Percentiles rank a stretch among this genome's conserved stretches.
Evolutionary conservation across 2,113 vertebrate genomes (phyloP).

Genomic region (Petaurus breviceps): DNA sequence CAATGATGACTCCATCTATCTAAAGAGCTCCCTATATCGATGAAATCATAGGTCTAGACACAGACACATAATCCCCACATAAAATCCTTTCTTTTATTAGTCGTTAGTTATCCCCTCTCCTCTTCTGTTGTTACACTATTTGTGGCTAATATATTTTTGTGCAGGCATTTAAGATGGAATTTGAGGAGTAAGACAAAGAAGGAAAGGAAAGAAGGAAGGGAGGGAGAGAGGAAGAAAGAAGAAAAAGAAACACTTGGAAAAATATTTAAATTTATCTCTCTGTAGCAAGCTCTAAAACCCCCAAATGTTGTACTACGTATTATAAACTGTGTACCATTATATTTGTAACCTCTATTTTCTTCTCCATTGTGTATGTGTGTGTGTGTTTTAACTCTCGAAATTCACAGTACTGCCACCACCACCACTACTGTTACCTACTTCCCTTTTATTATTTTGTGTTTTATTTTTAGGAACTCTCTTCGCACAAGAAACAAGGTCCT

Average conservation of each 20-base stretch:
- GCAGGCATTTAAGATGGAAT: neutral
- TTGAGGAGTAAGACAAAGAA: neutral
- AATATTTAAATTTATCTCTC: neutral
- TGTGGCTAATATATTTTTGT: neutral
- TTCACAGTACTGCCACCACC: neutral
- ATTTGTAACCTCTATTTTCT: neutral
- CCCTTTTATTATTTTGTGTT: slow-evolving; percentile 25
- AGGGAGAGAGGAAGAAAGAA: neutral
- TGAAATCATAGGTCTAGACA: neutral
- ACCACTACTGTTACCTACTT: neutral
- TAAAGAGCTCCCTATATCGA: neutral
- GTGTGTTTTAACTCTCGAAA: neutral
- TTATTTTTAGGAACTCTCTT: slow-evolving; percentile 88
- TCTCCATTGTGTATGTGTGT: neutral
- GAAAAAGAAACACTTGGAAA: neutral
- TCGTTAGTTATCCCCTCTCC: too few relatives aligned
- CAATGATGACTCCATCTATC: neutral
- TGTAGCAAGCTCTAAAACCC: neutral
- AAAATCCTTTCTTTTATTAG: neutral
- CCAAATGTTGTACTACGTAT: neutral
- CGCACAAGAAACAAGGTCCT: slow-evolving; percentile 93
- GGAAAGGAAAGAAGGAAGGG: neutral
- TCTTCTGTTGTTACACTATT: neutral
- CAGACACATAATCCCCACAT: neutral
- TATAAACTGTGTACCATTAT: neutral